Conservation (phyloP, 2,113 vertebrate genomes). For the Leuciscus idus region DNA sequence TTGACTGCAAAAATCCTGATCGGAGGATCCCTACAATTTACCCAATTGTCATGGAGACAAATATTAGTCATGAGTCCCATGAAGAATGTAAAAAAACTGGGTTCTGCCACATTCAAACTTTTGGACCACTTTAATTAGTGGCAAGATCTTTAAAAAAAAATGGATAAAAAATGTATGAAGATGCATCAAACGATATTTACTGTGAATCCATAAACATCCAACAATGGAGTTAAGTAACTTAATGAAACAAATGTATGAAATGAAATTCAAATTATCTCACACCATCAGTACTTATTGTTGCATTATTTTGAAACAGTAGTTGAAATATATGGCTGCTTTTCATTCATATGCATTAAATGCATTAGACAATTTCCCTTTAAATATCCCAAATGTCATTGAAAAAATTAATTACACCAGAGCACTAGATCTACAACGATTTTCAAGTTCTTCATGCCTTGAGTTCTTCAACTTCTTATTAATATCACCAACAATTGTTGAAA, state of each 20-base stretch:
- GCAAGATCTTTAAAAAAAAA: background rate
- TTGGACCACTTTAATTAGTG: background rate
- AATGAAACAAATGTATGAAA: background rate
- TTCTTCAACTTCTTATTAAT: no score
- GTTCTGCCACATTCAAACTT: background rate
- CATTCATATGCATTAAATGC: background rate
- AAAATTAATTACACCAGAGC: background rate
- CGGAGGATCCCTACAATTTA: no score
- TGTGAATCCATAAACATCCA: background rate
- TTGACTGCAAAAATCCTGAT: no score
- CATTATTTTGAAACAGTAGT: background rate
- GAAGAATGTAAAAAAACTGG: background rate
- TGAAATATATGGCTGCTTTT: background rate
- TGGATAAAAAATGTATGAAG: background rate
- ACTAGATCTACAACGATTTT: no score
- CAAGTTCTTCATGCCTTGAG: no score
- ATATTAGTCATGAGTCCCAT: background rate
- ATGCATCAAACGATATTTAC: background rate
- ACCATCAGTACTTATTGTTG: background rate
- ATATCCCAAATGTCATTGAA: background rate
- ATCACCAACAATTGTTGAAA: no score
- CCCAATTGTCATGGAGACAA: background rate
- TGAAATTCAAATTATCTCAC: background rate
- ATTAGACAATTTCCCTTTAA: background rate
- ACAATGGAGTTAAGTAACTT: background rate